phyloP scores from a whole-genome alignment of 30 jellyfish, hydroid and myxozoan species.

The Hydractinia echinata region DNA sequence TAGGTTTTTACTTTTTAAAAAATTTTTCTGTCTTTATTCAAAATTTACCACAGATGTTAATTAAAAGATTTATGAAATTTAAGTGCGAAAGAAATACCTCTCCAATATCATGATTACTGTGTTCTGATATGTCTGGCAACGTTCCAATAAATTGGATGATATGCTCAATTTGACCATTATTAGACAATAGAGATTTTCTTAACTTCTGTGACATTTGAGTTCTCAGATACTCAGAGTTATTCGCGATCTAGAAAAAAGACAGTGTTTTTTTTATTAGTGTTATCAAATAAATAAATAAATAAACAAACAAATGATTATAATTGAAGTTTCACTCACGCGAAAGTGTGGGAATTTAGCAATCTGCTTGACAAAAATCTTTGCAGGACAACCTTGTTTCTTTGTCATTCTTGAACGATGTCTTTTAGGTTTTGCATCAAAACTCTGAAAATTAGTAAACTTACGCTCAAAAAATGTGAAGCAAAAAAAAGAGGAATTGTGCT shows the following conservation, averaged over 20 bases:
- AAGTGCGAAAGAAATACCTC: slow-evolving; percentile 3
- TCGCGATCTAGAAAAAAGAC: slow-evolving; percentile 22
- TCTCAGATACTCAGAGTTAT: slow-evolving; percentile 37
- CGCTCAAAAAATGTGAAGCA: too few relatives aligned
- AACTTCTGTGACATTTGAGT: slow-evolving; percentile 40
- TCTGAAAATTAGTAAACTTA: neutral
- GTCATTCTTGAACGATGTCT: slow-evolving; percentile 40
- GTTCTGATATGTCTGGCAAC: slow-evolving; percentile 39
- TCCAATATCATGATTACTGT: slow-evolving; percentile 39
- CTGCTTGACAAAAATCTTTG: slow-evolving; percentile 41
- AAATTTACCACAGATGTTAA: too few relatives aligned
- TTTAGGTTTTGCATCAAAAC: neutral
- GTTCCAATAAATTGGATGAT: slow-evolving; percentile 35
- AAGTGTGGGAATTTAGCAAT: slow-evolving; percentile 41
- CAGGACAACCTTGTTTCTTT: slow-evolving; percentile 48
- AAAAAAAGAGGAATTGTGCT: too few relatives aligned
- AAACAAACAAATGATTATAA: neutral
- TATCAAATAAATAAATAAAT: neutral
- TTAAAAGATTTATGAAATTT: too few relatives aligned
- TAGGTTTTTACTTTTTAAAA: too few relatives aligned
- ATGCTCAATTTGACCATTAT: slow-evolving; percentile 26
- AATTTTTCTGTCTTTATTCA: too few relatives aligned
- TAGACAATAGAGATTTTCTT: slow-evolving; percentile 3
- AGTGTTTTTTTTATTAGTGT: neutral
- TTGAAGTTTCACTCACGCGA: neutral